A percentile compares a stretch with the other conserved stretches of the same genome.
phyloP scores from a whole-genome alignment of 1,140 invertebrate genomes.

The Bacillus rossius region DNA sequence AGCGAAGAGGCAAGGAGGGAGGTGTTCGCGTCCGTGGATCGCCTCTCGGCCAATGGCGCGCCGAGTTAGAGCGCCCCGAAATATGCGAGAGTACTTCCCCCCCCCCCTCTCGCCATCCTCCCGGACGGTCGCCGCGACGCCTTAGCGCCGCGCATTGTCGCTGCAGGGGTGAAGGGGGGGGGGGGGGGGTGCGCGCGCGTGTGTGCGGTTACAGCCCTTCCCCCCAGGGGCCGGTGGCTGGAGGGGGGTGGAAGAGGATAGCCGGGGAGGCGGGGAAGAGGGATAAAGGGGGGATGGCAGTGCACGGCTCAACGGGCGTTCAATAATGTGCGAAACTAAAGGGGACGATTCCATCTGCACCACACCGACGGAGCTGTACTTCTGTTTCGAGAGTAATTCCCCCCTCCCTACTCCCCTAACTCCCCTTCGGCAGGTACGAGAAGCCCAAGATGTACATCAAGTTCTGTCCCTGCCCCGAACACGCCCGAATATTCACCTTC shows the following conservation, averaged over 20 bases:
- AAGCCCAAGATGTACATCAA: too few species aligned
- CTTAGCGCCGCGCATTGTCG: slow-evolving; percentile 3
- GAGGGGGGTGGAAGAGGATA: slow-evolving; percentile 31
- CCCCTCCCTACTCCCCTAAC: too few species aligned
- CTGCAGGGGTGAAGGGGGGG: too few species aligned
- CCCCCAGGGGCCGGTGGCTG: slow-evolving; percentile 19
- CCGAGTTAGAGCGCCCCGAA: slow-evolving; percentile 41
- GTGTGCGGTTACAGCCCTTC: slow-evolving; percentile 17
- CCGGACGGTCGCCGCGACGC: slow-evolving; percentile 10
- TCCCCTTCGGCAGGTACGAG: too few species aligned
- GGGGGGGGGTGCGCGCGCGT: too few species aligned
- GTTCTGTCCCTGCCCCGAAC: too few species aligned
- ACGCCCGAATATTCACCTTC: too few species aligned
- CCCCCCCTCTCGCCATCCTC: slow-evolving; percentile 18
- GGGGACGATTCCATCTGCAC: slow-evolving; percentile 33
- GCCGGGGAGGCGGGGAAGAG: slow-evolving; percentile 21
- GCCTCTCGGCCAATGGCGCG: slow-evolving; percentile 18
- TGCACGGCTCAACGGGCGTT: slow-evolving; percentile 47
- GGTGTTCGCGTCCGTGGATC: too few species aligned
- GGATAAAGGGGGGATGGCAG: slow-evolving; percentile 44
- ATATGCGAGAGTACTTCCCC: slow-evolving; percentile 14
- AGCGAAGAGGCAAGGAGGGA: too few species aligned
- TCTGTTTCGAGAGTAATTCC: too few species aligned
- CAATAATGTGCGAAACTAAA: slow-evolving; percentile 49
- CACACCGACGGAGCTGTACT: too few species aligned